Conservation (phyloP, 92 coral and sea anemone genomes). For the Pocillopora grandis region DNA sequence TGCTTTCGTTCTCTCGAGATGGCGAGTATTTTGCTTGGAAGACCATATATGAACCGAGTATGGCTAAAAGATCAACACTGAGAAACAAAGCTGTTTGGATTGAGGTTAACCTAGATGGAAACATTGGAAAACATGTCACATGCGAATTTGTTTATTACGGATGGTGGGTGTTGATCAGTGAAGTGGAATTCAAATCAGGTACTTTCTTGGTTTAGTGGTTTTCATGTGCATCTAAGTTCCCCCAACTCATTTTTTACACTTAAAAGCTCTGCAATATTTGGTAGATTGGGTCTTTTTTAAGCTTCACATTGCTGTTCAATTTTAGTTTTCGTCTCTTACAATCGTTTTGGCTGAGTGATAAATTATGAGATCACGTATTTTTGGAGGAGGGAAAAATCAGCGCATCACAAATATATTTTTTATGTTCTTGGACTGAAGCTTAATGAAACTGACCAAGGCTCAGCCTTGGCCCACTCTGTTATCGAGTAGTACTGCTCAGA, state of each 20-base stretch:
- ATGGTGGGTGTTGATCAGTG: constrained; percentile 95
- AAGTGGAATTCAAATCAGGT: constrained; percentile 91
- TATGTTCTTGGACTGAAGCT: too few species aligned
- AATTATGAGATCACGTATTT: too few species aligned
- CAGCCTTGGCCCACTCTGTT: too few species aligned
- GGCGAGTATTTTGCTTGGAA: constrained; percentile 96
- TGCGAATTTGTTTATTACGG: constrained; percentile 95
- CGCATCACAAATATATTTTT: too few species aligned
- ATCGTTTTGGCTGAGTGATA: too few species aligned
- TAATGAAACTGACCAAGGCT: too few species aligned
- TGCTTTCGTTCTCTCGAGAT: constrained; percentile 85
- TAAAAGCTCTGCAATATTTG: too few species aligned
- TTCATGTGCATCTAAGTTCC: not conserved
- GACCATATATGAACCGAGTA: constrained; percentile 84
- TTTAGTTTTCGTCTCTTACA: too few species aligned
- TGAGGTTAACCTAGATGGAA: constrained; percentile 77
- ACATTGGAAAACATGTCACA: constrained; percentile 77
- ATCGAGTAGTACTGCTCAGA: too few species aligned
- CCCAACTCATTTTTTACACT: not conserved
- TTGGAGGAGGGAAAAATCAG: too few species aligned
- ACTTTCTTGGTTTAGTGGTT: constrained; percentile 1
- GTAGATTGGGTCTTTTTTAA: too few species aligned
- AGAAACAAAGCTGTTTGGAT: constrained; percentile 79
- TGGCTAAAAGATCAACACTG: constrained; percentile 44
- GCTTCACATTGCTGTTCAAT: too few species aligned